Conservation (phyloP, 2,888 invertebrate genomes). For the Andrena bicolor region DNA sequence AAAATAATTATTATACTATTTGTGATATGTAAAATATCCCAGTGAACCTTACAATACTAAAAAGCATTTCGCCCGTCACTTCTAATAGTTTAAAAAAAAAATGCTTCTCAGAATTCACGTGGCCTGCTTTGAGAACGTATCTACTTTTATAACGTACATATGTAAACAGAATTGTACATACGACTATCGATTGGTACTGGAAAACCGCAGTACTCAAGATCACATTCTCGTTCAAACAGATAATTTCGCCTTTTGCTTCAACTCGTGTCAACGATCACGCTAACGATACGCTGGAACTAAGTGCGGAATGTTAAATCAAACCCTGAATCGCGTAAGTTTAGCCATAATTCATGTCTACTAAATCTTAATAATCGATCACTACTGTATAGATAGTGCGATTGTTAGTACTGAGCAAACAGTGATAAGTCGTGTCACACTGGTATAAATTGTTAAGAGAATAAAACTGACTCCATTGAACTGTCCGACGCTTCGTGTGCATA, state of each 20-base stretch:
- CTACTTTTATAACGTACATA: background rate
- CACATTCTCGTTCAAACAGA: constrained; percentile 23
- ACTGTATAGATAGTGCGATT: constrained; percentile 25
- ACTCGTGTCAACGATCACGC: constrained; percentile 29
- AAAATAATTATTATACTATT: background rate
- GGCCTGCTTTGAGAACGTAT: background rate
- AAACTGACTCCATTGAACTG: constrained; percentile 38
- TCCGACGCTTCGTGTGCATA: constrained; percentile 31
- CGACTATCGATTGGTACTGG: constrained; percentile 6
- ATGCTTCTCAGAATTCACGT: background rate
- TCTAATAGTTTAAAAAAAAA: background rate
- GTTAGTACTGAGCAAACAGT: constrained; percentile 12
- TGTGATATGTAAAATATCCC: background rate
- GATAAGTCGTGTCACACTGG: constrained; percentile 42
- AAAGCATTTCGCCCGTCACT: background rate
- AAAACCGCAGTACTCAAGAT: constrained; percentile 30
- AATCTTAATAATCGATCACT: constrained; percentile 55
- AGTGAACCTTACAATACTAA: background rate
- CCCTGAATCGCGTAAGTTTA: constrained; percentile 45
- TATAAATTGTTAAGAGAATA: constrained; percentile 41
- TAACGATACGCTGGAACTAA: constrained; percentile 33
- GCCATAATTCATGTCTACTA: constrained; percentile 65
- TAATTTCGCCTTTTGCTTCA: constrained; percentile 22
- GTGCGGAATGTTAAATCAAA: constrained; percentile 30
- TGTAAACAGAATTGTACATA: background rate